Evolutionary conservation across 1,140 invertebrate species (phyloP).

Genomic region (Zaprionus kolodkinae): DNA sequence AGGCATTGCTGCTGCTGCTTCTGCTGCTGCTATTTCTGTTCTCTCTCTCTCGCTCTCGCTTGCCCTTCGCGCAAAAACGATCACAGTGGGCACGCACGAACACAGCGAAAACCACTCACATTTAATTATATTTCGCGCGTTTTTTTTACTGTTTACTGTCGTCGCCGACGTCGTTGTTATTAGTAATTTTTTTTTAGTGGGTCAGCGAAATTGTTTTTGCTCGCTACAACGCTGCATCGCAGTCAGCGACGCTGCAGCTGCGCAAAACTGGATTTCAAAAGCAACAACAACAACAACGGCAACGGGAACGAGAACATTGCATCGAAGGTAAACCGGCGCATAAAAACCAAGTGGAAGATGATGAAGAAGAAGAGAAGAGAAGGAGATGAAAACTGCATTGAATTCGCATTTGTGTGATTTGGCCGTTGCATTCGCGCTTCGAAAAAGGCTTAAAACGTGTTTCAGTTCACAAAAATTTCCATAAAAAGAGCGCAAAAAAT

Average conservation of each 20-base stretch:
- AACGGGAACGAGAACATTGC: conserved; percentile 51
- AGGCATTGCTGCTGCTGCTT: conserved; percentile 8
- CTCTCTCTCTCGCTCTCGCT: conserved; percentile 16
- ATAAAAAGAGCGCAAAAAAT: conserved; percentile 36
- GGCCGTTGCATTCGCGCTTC: conserved; percentile 48
- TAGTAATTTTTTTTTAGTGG: conserved; percentile 65
- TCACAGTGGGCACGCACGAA: conserved; percentile 21
- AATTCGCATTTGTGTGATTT: conserved; percentile 53
- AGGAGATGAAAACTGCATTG: conserved; percentile 63
- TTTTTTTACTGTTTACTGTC: conserved; percentile 52
- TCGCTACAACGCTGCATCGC: conserved; percentile 15
- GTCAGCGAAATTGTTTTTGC: conserved; percentile 72
- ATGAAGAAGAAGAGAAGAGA: conserved; percentile 27
- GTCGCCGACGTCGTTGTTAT: conserved; percentile 12
- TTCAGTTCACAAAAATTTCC: conserved; percentile 51
- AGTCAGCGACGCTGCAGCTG: conserved; percentile 58
- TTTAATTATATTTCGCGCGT: conserved; percentile 75
- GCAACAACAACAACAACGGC: conserved; percentile 38
- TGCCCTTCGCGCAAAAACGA: conserved; percentile 37
- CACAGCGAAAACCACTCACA: conserved; percentile 65
- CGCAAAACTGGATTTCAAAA: conserved; percentile 80
- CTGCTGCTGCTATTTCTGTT: background rate
- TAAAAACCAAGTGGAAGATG: conserved; percentile 55
- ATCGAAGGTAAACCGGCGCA: conserved; percentile 75
- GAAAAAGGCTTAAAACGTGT: conserved; percentile 64